Evolutionary conservation across 1,140 invertebrate genomes (phyloP).

Genomic region (Lordiphosa clarofinis): DNA sequence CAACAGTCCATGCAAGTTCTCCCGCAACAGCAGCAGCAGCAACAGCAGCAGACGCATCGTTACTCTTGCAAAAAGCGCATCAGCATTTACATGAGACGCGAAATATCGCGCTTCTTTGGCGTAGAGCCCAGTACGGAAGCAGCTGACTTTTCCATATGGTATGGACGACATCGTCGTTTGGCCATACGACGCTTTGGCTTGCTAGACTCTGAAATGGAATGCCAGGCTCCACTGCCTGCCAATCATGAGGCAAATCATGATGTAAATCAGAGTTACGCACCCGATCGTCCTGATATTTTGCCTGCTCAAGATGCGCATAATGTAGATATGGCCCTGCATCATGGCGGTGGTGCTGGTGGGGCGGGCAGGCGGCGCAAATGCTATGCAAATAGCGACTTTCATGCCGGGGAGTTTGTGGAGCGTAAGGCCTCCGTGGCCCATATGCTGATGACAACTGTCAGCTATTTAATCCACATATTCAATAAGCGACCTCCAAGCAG

Average conservation of each 20-base stretch:
- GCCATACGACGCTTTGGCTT: constrained; percentile 80
- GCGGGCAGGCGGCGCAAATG: constrained; percentile 16
- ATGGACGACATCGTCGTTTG: constrained; percentile 85
- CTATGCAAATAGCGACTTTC: constrained; percentile 52
- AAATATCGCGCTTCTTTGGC: constrained; percentile 87
- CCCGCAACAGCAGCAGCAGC: constrained; percentile 39
- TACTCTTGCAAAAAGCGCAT: constrained; percentile 74
- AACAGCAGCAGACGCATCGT: constrained; percentile 42
- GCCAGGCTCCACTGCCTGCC: constrained; percentile 18
- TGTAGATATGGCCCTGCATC: constrained; percentile 24
- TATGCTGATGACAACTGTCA: constrained; percentile 82
- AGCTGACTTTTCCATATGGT: constrained; percentile 84
- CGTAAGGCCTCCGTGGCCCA: constrained; percentile 83
- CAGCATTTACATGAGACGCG: constrained; percentile 84
- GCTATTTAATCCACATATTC: constrained; percentile 81
- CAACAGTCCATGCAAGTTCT: constrained; percentile 37
- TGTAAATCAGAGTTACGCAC: constrained; percentile 18
- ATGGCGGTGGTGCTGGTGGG: background rate
- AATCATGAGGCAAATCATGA: constrained; percentile 11
- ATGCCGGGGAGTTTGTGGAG: constrained; percentile 58
- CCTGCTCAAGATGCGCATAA: constrained; percentile 60
- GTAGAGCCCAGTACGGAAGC: constrained; percentile 85
- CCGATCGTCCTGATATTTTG: constrained; percentile 79
- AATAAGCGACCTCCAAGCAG: constrained; percentile 80
- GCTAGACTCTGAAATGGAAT: constrained; percentile 46